phyloP scores from a whole-genome alignment of 2,113 vertebrate species.

The Cebidichthys violaceus region DNA sequence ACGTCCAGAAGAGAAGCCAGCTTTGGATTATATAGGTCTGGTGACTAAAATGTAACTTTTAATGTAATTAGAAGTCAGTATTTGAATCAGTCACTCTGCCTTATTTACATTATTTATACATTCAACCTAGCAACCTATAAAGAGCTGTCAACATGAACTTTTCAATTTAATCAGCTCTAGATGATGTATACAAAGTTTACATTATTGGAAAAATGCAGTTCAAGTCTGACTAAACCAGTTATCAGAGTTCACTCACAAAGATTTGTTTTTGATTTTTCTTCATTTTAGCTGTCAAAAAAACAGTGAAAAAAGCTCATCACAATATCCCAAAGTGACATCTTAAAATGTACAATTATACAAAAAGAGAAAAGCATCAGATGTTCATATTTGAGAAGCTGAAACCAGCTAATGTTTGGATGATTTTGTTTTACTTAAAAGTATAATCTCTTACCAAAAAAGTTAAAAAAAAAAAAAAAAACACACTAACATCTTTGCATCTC shows the following conservation, averaged over 20 bases:
- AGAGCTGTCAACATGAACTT: neutral
- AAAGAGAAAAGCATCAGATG: neutral
- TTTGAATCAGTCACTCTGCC: neutral
- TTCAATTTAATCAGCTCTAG: neutral
- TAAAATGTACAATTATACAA: neutral
- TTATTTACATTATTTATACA: neutral
- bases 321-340: neutral
- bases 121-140: neutral
- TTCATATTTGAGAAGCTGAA: neutral
- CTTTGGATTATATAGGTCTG: neutral
- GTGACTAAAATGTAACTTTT: neutral
- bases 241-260: neutral
- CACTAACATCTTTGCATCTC: no score
- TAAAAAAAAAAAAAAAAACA: neutral
- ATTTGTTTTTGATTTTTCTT: neutral
- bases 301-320: neutral
- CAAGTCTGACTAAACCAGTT: neutral
- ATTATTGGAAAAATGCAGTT: neutral
- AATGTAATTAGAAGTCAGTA: neutral
- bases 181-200: neutral
- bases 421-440: no score
- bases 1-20: neutral
- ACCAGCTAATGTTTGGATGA: neutral
- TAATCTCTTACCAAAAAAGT: neutral
- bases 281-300: neutral